A percentile compares a stretch with the other conserved stretches of the same genome.
Evolutionary conservation across 2,797 vertebrate species (phyloP).

Genomic region (Scolopax bukidnonensis): DNA sequence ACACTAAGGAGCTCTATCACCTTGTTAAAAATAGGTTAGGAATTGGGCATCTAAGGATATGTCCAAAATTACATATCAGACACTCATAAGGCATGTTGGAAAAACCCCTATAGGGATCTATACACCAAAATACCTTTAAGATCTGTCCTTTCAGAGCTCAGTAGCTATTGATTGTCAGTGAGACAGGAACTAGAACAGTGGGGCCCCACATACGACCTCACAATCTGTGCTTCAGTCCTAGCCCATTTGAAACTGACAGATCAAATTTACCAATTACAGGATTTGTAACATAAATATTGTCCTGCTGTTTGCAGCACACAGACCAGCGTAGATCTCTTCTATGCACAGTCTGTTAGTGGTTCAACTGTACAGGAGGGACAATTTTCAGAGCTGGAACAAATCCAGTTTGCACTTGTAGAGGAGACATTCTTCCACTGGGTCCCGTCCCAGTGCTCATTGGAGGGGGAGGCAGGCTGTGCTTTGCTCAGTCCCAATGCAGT

Average conservation of each 20-base stretch:
- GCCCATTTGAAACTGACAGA: neutral
- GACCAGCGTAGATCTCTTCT: neutral
- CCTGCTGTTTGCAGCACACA: neutral
- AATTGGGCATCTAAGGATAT: neutral
- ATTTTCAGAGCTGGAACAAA: neutral
- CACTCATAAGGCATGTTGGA: neutral
- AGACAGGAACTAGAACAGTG: neutral
- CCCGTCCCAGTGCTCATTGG: neutral
- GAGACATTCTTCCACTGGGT: neutral
- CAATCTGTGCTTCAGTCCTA: neutral
- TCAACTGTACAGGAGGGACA: neutral
- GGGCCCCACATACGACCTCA: neutral
- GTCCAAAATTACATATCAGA: neutral
- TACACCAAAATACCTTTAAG: neutral
- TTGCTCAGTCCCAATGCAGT: neutral
- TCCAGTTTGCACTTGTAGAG: too few species aligned
- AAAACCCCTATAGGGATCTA: neutral
- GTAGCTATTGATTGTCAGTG: neutral
- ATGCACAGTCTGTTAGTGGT: neutral
- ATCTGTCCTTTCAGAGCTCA: neutral
- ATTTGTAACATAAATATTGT: neutral
- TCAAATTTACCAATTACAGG: neutral
- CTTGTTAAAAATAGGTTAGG: neutral
- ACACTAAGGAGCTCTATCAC: neutral
- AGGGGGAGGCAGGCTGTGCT: neutral